Conservation (phyloP, 2,888 invertebrate species). For the Andrena camellia region DNA sequence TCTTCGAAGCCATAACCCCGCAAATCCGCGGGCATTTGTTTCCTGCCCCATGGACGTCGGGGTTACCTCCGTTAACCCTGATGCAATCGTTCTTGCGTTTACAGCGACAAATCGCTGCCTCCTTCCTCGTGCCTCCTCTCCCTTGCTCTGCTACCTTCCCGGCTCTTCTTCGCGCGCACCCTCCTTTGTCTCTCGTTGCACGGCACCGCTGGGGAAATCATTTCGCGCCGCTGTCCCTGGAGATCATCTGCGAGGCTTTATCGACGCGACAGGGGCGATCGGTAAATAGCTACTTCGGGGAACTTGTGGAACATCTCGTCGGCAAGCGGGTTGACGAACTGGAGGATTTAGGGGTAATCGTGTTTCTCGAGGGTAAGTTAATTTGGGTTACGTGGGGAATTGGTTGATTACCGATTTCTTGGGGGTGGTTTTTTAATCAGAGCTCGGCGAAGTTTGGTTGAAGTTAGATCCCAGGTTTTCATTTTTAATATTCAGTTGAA, state of each 20-base stretch:
- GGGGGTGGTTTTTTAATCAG: too few species aligned
- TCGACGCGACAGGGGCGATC: background rate
- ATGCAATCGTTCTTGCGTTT: constrained; percentile 78
- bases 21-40: constrained; percentile 76
- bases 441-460: too few species aligned
- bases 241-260: background rate
- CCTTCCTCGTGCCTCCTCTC: constrained; percentile 31
- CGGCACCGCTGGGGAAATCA: constrained; percentile 24
- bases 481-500: too few species aligned
- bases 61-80: constrained; percentile 78
- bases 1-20: constrained; percentile 69
- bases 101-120: constrained; percentile 73
- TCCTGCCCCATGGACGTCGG: constrained; percentile 72
- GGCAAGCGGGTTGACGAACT: too few species aligned
- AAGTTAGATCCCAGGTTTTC: too few species aligned
- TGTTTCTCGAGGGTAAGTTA: too few species aligned
- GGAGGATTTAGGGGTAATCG: too few species aligned
- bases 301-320: background rate
- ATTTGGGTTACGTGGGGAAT: too few species aligned
- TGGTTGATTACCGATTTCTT: too few species aligned
- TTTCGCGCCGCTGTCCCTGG: constrained; percentile 12
- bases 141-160: background rate
- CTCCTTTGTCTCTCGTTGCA: constrained; percentile 29
- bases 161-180: constrained; percentile 6
- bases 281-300: background rate